These are phyloP conservation scores for Molorchus minor DNA, from an alignment of 2,888 invertebrate species.

Conservation along the genomic window DNA sequence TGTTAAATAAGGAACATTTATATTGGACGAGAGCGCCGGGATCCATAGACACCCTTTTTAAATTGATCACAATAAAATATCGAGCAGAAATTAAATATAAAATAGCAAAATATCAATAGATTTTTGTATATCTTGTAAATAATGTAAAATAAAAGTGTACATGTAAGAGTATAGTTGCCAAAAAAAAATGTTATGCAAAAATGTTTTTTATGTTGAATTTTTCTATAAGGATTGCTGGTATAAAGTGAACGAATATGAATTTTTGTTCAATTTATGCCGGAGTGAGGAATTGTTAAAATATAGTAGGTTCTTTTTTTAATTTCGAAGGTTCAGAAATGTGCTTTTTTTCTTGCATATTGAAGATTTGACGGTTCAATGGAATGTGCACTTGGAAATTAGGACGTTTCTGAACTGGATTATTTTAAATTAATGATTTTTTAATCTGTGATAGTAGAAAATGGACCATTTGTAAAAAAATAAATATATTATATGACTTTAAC, in stretches of 20 bases:
- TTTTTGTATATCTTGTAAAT: slow-evolving; percentile 46
- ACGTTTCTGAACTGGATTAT: slow-evolving; percentile 36
- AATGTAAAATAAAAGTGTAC: slow-evolving; percentile 52
- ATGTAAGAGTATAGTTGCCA: slow-evolving; percentile 52
- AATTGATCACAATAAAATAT: no score
- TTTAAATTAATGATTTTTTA: slow-evolving; percentile 58
- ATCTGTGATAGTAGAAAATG: slow-evolving; percentile 65
- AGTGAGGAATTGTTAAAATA: slow-evolving; percentile 55
- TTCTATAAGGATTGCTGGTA: slow-evolving; percentile 41
- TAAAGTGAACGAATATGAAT: slow-evolving; percentile 21
- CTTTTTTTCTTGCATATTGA: no score
- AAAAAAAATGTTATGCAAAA: slow-evolving; percentile 42
- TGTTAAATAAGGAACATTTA: no score
- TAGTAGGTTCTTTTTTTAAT: slow-evolving; percentile 41
- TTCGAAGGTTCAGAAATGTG: slow-evolving; percentile 25
- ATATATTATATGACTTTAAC: slow-evolving; percentile 54
- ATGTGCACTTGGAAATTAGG: no score
- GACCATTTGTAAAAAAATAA: slow-evolving; percentile 63
- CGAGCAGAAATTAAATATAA: no score
- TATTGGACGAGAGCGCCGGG: no score
- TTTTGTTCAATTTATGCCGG: slow-evolving; percentile 34
- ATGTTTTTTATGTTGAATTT: slow-evolving; percentile 51
- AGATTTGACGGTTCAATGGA: no score
- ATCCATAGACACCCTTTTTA: no score
- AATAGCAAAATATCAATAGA: slow-evolving; percentile 24